Percentiles rank a stretch among this genome's conserved stretches.
These are phyloP conservation scores for Nebria brevicollis DNA, from an alignment of 2,888 invertebrate genomes.

Conservation along the genomic window DNA sequence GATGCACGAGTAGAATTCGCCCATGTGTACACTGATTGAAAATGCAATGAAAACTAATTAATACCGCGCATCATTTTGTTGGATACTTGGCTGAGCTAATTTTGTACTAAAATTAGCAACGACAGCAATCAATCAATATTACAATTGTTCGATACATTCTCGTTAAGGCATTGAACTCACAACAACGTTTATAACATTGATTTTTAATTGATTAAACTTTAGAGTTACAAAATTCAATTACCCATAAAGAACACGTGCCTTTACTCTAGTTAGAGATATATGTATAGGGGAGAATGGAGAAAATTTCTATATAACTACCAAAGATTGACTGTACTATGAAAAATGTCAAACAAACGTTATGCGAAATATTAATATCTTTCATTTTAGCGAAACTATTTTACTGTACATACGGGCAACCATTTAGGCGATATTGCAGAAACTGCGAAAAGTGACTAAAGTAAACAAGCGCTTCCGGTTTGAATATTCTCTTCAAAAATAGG, in stretches of 20 bases:
- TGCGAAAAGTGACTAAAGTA: too few relatives aligned
- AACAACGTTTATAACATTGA: not conserved
- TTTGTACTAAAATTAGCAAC: constrained; percentile 34
- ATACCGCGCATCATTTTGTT: constrained; percentile 12
- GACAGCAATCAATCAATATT: constrained; percentile 38
- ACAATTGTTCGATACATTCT: constrained; percentile 38
- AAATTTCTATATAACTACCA: too few relatives aligned
- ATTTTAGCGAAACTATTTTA: too few relatives aligned
- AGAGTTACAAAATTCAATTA: not conserved
- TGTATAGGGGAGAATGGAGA: too few relatives aligned
- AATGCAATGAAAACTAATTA: constrained; percentile 32
- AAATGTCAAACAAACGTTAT: too few relatives aligned
- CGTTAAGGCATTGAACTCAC: constrained; percentile 30
- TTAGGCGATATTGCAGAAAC: too few relatives aligned
- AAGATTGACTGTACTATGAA: too few relatives aligned
- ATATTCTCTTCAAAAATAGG: too few relatives aligned
- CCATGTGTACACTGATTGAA: constrained; percentile 11
- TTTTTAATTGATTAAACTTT: not conserved
- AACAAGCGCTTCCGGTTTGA: too few relatives aligned
- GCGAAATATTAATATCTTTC: too few relatives aligned
- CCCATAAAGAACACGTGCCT: not conserved
- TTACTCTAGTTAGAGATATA: too few relatives aligned
- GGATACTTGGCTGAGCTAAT: constrained; percentile 30
- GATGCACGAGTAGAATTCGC: constrained; percentile 37
- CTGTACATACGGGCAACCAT: too few relatives aligned